Conservation (phyloP, 2,113 vertebrate species). For the Mixornis gularis region DNA sequence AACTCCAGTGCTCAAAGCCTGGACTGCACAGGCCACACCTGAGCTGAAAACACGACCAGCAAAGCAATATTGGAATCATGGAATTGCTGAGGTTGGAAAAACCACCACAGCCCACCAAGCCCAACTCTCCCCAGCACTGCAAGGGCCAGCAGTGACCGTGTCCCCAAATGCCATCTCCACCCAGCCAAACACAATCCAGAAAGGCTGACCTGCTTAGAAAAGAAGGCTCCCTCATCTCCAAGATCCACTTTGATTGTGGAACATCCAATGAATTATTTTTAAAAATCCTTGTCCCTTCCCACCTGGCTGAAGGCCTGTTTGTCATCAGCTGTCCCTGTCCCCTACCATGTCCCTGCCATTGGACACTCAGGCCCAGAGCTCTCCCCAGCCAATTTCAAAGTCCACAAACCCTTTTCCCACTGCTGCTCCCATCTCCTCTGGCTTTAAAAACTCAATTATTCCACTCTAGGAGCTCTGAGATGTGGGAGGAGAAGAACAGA, state of each 20-base stretch:
- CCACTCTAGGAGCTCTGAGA: background rate
- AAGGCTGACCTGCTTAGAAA: accelerated
- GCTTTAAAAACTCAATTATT: background rate
- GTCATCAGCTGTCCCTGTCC: background rate
- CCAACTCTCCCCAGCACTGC: background rate
- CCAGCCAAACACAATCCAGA: accelerated
- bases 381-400: background rate
- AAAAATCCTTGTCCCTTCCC: background rate
- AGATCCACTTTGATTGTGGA: background rate
- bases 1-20: background rate
- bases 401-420: background rate
- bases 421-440: background rate
- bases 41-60: background rate
- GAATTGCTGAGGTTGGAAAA: background rate
- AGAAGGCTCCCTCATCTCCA: too few relatives aligned
- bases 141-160: background rate
- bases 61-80: accelerated
- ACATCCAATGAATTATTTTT: background rate
- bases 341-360: background rate
- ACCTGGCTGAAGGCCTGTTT: background rate
- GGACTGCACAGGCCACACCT: background rate
- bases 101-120: background rate
- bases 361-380: background rate
- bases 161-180: background rate
- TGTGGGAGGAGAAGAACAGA: background rate